Base-by-base conservation (phyloP, 1,140 invertebrate genomes). In the Drosophila kikkawai region DNA sequence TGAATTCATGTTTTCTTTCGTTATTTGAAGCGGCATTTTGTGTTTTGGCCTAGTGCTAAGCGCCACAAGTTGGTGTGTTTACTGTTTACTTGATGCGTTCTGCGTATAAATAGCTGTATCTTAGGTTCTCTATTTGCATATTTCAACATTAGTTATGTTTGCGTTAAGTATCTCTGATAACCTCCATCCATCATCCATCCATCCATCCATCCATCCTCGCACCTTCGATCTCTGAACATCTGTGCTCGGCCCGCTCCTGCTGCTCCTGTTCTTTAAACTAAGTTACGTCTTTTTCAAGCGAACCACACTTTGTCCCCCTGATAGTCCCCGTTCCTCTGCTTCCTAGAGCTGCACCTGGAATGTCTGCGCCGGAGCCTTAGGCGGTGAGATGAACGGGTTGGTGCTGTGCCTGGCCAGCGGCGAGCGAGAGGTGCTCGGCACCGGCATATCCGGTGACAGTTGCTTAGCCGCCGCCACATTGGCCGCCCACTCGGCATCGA, bases 401-500 rank as follows among this genome's bases (percentile, higher is more conserved):
- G 94, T 94, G 74, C 91, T 93, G 67, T 92, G 91, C 63, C 88
- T 91, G 64, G 76, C 53, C 55, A 76, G 48, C 26, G 82, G 77
- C 17, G 76, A 83, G 11, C 75, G 42, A 1, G 75, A 45, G 6
- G 61, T 78, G 84, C 82, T 63, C 12, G 36, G 22, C 53, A 55
- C 29, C 61, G 74, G 93, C 56, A 91, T 48, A 51, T 92, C 87
- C 11, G 91, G 91, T n/a, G 91, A 92, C 48, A 92, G 39, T 64
- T 88, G 81, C 68, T 92, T 92, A 5, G 87, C 82, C 9, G 84
- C 88, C 19, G 91, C 87, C 34, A 93, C 91, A 74, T 84, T 85
- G 29, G 87, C 95, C 2, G 96, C 96, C 97, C 97, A 98, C 83
- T 97, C 97, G 7, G 96, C 96, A 92, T 98, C 96, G 87, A 98